Percentiles rank a stretch among this genome's conserved stretches.
phyloP scores from a whole-genome alignment of 2,113 vertebrate species.

The Istiophorus platypterus region DNA sequence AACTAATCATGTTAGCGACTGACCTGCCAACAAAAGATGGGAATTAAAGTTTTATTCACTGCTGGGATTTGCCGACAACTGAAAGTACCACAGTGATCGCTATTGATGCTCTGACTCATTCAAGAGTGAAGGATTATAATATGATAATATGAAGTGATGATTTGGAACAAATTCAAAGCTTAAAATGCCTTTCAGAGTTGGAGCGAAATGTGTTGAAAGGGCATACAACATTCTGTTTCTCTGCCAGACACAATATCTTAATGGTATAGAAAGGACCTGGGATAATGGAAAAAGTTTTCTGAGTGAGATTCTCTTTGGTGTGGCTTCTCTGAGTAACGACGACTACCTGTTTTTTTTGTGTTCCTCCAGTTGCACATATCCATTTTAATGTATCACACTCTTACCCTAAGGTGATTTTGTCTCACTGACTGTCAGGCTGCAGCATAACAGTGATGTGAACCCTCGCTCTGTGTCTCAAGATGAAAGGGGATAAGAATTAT shows the following conservation, averaged over 20 bases:
- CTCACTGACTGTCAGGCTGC: background rate
- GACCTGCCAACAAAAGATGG: conserved; percentile 9
- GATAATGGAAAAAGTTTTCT: background rate
- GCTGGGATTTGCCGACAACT: conserved; percentile 16
- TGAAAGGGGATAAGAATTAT: background rate
- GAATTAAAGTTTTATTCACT: conserved; percentile 23
- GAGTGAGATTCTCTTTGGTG: conserved; percentile 37
- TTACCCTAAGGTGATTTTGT: conserved; percentile 12
- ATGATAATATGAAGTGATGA: conserved; percentile 49
- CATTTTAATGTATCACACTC: conserved; percentile 32
- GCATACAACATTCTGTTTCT: background rate
- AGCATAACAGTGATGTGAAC: background rate
- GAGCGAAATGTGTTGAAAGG: background rate
- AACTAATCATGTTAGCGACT: conserved; percentile 25
- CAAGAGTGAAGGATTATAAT: conserved; percentile 43
- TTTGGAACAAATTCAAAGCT: conserved; percentile 46
- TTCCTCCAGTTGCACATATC: conserved; percentile 29
- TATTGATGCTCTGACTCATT: conserved; percentile 41
- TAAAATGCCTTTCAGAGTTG: conserved; percentile 38
- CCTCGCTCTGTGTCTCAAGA: background rate
- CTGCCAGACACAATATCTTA: conserved; percentile 37
- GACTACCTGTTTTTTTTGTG: conserved; percentile 27
- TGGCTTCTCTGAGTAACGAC: conserved; percentile 19
- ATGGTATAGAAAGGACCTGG: conserved; percentile 18
- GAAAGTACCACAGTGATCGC: conserved; percentile 32